A percentile compares a stretch with the other conserved stretches of the same genome.
phyloP scores from a whole-genome alignment of 2,888 invertebrate genomes.

The Rhagium mordax region DNA sequence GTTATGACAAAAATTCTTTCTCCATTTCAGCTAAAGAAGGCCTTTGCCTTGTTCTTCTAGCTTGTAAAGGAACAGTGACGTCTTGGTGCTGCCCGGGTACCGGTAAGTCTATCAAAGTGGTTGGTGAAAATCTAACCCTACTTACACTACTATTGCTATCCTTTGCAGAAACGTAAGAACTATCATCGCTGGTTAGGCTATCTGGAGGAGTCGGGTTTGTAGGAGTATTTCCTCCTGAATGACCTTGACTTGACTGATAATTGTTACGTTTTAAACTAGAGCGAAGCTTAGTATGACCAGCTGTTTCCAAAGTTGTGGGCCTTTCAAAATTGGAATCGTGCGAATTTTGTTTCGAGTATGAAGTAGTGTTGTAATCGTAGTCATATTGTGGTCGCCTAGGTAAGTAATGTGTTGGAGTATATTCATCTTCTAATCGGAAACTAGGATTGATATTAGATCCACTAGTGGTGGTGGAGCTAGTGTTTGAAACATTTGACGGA shows the following conservation, averaged over 20 bases:
- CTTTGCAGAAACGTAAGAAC: constrained; percentile 90
- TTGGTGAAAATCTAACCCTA: constrained; percentile 85
- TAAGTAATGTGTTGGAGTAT: constrained; percentile 71
- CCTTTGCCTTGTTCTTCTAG: constrained; percentile 69
- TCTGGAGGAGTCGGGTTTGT: constrained; percentile 91
- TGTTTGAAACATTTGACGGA: constrained; percentile 82
- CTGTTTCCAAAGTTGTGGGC: constrained; percentile 79
- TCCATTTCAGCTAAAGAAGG: constrained; percentile 73
- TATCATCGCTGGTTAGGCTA: constrained; percentile 88
- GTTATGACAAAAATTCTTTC: constrained; percentile 74
- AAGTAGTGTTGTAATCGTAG: constrained; percentile 61
- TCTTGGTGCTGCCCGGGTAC: constrained; percentile 73
- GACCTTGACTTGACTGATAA: constrained; percentile 68
- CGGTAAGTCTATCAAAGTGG: constrained; percentile 78
- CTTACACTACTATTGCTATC: constrained; percentile 82
- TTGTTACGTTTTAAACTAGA: constrained; percentile 86
- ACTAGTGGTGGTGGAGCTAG: constrained; percentile 73
- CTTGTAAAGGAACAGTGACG: constrained; percentile 72
- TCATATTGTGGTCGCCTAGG: constrained; percentile 64
- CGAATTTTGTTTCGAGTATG: constrained; percentile 70
- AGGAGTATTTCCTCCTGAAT: constrained; percentile 80
- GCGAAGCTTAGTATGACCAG: constrained; percentile 77
- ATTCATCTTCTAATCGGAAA: constrained; percentile 77
- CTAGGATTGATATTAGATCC: constrained; percentile 77
- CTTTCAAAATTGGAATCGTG: constrained; percentile 73